Conservation (phyloP, 2,113 vertebrate genomes). For the Heliornis fulica region DNA sequence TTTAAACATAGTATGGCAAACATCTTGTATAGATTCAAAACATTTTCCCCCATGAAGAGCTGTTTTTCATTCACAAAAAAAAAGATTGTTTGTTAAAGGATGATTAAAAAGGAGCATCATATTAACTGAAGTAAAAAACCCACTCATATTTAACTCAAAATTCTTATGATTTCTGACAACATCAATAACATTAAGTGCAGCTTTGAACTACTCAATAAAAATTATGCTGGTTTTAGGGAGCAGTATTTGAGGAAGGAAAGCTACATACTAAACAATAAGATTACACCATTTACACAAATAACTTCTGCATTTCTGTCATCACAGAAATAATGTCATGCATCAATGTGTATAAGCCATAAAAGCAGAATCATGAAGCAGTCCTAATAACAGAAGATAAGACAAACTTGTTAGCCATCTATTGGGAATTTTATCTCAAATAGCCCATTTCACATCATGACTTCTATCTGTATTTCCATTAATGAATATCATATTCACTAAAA, state of each 20-base stretch:
- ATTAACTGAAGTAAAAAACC: not conserved
- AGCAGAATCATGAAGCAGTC: not conserved
- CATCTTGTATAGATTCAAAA: not conserved
- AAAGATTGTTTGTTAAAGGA: slow-evolving; percentile 1
- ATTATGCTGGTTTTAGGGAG: not conserved
- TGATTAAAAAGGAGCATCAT: not conserved
- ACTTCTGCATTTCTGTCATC: not conserved
- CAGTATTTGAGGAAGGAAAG: not conserved
- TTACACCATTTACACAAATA: slow-evolving; percentile 34
- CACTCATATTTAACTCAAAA: not conserved
- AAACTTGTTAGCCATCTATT: not conserved
- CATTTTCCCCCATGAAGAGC: not conserved
- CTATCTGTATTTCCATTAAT: not conserved
- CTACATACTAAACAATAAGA: not conserved
- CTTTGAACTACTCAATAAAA: slow-evolving; percentile 35
- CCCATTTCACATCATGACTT: not conserved
- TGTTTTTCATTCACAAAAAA: not conserved
- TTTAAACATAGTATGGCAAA: not conserved
- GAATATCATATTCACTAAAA: not conserved
- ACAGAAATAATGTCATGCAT: not conserved
- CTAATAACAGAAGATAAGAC: not conserved
- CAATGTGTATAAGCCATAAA: not conserved
- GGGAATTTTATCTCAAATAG: not conserved
- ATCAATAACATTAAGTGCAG: slow-evolving; percentile 44
- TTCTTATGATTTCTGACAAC: not conserved